phyloP scores from a whole-genome alignment of 2,888 invertebrate species.

The Drosophila koepferae region DNA sequence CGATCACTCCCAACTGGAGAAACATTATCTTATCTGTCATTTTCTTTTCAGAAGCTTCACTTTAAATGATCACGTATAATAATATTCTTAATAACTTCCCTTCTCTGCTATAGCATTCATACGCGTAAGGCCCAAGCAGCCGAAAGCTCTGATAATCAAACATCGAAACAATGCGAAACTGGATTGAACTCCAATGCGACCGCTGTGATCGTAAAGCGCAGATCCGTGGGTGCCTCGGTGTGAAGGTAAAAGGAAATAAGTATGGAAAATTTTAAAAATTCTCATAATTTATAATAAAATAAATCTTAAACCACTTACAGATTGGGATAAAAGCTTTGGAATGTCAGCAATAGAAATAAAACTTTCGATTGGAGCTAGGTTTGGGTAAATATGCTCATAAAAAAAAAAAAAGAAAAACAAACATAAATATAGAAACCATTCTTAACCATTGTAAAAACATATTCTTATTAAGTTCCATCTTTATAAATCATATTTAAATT shows the following conservation, averaged over 20 bases:
- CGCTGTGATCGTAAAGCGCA: neutral
- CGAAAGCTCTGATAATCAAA: neutral
- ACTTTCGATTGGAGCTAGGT: neutral
- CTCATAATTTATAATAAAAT: neutral
- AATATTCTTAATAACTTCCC: neutral
- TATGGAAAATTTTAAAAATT: neutral
- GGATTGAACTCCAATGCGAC: neutral
- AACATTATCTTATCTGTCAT: neutral
- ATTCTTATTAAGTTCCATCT: neutral
- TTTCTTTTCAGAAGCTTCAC: neutral
- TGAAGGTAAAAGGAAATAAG: neutral
- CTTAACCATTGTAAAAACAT: neutral
- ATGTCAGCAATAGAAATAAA: neutral
- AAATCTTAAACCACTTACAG: neutral
- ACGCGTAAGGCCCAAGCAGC: neutral
- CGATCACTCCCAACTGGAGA: neutral
- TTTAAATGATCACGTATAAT: neutral
- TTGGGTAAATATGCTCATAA: neutral
- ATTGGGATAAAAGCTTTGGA: neutral
- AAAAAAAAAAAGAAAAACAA: neutral
- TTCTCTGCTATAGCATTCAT: constrained; percentile 32
- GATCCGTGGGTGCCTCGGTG: neutral
- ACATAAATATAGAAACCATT: neutral
- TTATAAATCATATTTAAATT: neutral
- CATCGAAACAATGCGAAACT: neutral